phyloP scores from a whole-genome alignment of 2,888 invertebrate species.

The Chloroclysta siterata region DNA sequence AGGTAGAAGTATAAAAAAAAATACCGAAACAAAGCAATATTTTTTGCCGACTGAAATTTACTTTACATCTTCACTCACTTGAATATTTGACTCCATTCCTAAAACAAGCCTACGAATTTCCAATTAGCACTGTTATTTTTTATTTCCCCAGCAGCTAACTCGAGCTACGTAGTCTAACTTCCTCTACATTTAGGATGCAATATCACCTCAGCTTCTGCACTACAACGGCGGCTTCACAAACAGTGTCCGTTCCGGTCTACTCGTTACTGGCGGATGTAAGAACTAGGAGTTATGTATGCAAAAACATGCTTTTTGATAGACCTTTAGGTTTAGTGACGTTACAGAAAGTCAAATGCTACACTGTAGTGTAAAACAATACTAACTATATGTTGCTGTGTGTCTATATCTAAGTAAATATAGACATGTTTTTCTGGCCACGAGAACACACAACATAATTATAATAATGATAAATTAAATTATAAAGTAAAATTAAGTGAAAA shows the following conservation, averaged over 20 bases:
- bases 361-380: no score
- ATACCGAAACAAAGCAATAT: no score
- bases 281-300: slow-evolving; percentile 39
- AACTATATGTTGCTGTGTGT: no score
- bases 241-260: slow-evolving; percentile 66
- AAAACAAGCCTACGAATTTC: neutral
- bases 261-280: slow-evolving; percentile 57
- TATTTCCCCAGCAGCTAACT: neutral
- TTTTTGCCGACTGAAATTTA: no score
- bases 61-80: no score
- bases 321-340: neutral
- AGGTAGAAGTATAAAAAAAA: no score
- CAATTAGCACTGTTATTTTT: neutral
- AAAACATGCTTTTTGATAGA: slow-evolving; percentile 27
- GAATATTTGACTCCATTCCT: neutral
- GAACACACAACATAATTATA: no score
- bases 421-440: no score
- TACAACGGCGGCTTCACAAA: slow-evolving; percentile 47
- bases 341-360: neutral
- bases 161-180: neutral
- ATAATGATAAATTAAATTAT: no score
- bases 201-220: slow-evolving; percentile 33
- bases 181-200: slow-evolving; percentile 7
- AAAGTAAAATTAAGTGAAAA: no score
- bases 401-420: no score